A percentile compares a stretch with the other conserved stretches of the same genome.
phyloP scores from a whole-genome alignment of 2,888 invertebrate genomes.

The Melitaea athalia region DNA sequence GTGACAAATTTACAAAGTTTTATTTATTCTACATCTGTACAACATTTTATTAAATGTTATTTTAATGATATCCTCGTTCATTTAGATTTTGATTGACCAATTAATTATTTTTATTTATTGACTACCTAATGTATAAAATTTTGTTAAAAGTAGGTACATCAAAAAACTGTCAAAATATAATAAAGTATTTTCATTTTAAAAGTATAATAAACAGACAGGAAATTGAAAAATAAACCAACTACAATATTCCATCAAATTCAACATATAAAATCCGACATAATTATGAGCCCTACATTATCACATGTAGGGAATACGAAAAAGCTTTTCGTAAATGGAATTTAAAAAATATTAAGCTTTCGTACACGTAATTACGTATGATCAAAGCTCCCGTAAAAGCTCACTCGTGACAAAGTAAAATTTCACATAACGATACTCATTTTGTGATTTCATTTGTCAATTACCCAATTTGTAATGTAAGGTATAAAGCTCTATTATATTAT shows the following conservation, averaged over 20 bases:
- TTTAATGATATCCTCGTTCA: too few species aligned
- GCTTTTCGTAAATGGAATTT: conserved; percentile 11
- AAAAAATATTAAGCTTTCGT: conserved; percentile 16
- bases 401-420: conserved; percentile 13
- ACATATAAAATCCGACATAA: background rate
- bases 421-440: conserved; percentile 12
- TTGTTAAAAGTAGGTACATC: too few species aligned
- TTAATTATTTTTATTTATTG: too few species aligned
- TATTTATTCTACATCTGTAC: background rate
- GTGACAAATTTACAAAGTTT: background rate
- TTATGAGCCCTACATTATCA: background rate
- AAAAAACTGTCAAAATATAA: too few species aligned
- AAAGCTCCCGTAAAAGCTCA: conserved; percentile 16
- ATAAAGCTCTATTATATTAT: background rate
- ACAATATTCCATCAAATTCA: background rate
- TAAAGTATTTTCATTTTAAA: too few species aligned
- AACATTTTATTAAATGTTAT: background rate
- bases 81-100: too few species aligned
- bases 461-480: conserved; percentile 2
- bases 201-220: background rate
- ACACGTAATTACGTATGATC: conserved; percentile 14
- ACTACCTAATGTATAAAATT: too few species aligned
- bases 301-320: background rate
- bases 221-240: background rate
- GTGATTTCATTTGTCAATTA: conserved; percentile 10